Percentiles rank a stretch among this genome's conserved stretches.
These are phyloP conservation scores for Phylloscopus whistleri DNA, from an alignment of 2,113 vertebrate genomes.

Conservation along the genomic window DNA sequence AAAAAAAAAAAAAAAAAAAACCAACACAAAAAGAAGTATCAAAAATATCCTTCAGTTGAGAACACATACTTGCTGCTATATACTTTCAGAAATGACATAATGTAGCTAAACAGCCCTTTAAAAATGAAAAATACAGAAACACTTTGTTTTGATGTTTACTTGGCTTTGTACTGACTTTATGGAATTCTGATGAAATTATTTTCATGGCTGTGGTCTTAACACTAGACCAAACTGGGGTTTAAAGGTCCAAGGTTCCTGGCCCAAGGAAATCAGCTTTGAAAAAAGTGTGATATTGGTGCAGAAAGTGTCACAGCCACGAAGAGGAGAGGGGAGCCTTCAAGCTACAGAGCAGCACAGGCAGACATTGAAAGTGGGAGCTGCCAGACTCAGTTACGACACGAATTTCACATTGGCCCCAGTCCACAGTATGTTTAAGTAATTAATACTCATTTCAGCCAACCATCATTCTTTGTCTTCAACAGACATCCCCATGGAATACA, in stretches of 20 bases:
- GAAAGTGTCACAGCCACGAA: accelerated
- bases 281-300: not conserved
- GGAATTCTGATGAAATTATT: not conserved
- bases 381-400: not conserved
- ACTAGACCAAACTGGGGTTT: not conserved
- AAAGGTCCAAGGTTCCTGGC: not conserved
- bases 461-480: constrained; percentile 23
- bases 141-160: not conserved
- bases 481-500: constrained; percentile 12
- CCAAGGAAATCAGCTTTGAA: not conserved
- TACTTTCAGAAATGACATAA: not conserved
- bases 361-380: not conserved
- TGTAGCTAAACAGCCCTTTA: not conserved
- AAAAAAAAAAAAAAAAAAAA: too few species aligned
- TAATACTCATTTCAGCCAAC: constrained; percentile 11
- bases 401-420: not conserved
- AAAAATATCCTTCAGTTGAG: not conserved
- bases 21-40: not conserved
- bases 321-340: not conserved
- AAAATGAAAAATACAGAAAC: not conserved
- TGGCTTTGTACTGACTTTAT: not conserved
- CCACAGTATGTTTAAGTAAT: constrained; percentile 12
- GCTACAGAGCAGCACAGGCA: not conserved
- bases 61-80: not conserved
- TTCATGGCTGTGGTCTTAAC: not conserved